These are phyloP conservation scores for Anticlea derivata DNA, from an alignment of 2,888 invertebrate genomes.

Conservation along the genomic window DNA sequence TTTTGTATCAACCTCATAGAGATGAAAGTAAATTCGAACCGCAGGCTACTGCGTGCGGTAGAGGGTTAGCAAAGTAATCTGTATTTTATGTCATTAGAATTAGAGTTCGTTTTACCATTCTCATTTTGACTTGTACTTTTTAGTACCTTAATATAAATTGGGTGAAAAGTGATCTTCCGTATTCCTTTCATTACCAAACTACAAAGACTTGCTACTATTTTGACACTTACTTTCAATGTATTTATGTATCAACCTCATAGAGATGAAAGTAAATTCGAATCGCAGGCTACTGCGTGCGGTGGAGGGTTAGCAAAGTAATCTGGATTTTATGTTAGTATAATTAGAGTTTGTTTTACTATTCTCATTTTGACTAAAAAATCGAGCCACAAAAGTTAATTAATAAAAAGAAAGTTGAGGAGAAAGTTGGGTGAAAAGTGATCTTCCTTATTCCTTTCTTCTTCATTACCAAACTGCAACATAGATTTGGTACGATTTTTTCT, in stretches of 20 bases:
- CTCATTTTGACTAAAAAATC: no score
- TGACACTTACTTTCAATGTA: conserved; percentile 17
- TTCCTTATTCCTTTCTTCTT: no score
- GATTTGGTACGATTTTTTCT: neutral
- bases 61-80: conserved; percentile 11
- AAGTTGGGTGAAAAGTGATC: neutral
- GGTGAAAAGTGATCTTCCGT: neutral
- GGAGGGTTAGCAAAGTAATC: conserved; percentile 10
- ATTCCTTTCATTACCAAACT: no score
- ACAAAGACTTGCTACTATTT: neutral
- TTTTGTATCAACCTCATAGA: conserved; percentile 10
- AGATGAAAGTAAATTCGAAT: neutral
- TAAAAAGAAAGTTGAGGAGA: no score
- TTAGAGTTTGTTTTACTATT: neutral
- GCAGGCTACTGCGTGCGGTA: conserved; percentile 1
- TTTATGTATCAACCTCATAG: conserved; percentile 13
- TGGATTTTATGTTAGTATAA: conserved; percentile 1
- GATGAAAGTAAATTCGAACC: neutral
- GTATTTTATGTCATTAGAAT: neutral
- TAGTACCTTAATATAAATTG: no score
- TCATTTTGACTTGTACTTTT: no score
- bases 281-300: conserved; percentile 1
- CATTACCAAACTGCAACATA: no score
- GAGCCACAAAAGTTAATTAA: no score
- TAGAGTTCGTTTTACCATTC: neutral